Conservation (phyloP, 2,113 vertebrate species). For the Otolemur garnettii region DNA sequence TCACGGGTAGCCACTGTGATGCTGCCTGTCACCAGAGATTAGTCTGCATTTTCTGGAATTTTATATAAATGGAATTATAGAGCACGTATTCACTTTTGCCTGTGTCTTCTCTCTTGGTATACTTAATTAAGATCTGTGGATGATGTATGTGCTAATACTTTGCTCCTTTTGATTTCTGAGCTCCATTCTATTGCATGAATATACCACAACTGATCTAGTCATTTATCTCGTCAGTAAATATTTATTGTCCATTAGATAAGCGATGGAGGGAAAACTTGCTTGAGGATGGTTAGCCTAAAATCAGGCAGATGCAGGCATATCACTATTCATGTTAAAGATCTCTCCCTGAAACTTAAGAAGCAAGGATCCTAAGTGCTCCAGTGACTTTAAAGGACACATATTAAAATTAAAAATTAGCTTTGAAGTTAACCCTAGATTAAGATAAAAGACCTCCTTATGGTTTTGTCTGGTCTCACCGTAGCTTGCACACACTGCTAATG, state of each 20-base stretch:
- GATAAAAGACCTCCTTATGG: not conserved
- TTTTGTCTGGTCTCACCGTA: not conserved
- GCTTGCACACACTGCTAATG: not conserved
- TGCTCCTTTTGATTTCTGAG: not conserved
- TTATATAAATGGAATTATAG: not conserved
- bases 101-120: not conserved
- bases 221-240: not conserved
- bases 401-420: constrained; percentile 48
- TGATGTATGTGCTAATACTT: not conserved
- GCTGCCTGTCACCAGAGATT: not conserved
- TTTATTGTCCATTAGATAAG: not conserved
- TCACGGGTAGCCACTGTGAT: not conserved
- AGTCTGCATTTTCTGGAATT: not conserved
- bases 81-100: not conserved
- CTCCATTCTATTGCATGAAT: not conserved
- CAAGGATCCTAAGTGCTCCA: not conserved
- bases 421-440: constrained; percentile 46
- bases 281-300: not conserved
- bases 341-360: not conserved
- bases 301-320: not conserved
- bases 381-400: not conserved
- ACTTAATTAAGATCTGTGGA: not conserved
- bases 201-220: not conserved
- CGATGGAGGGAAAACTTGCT: not conserved
- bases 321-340: not conserved